phyloP scores from a whole-genome alignment of 2,888 invertebrate genomes.

The Malachius bipustulatus region DNA sequence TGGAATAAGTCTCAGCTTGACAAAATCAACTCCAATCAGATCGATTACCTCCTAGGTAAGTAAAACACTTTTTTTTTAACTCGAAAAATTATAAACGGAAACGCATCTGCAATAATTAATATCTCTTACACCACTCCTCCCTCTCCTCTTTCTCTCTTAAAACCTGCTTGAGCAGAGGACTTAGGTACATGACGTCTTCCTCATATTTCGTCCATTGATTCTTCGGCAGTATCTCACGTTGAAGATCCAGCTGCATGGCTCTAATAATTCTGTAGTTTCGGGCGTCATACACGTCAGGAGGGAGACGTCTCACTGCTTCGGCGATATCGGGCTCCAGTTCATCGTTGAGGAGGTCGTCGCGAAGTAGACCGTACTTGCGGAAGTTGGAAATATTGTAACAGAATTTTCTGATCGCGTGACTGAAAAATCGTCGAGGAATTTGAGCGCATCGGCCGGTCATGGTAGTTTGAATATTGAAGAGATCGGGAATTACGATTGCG shows the following conservation, averaged over 20 bases:
- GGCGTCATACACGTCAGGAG: conserved; percentile 62
- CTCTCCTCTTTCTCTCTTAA: conserved; percentile 64
- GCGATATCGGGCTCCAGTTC: conserved; percentile 55
- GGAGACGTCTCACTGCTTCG: conserved; percentile 74
- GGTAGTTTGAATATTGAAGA: too few relatives aligned
- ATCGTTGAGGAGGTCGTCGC: conserved; percentile 68
- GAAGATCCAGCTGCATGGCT: conserved; percentile 67
- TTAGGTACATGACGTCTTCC: conserved; percentile 70
- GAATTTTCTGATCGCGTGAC: conserved; percentile 51
- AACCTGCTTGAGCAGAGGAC: conserved; percentile 70
- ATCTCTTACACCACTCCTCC: conserved; percentile 65
- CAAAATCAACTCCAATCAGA: conserved; percentile 52
- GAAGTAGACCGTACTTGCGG: conserved; percentile 70
- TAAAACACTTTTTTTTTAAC: too few relatives aligned
- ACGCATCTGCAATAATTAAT: too few relatives aligned
- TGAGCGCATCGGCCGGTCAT: too few relatives aligned
- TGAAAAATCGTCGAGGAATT: conserved; percentile 33
- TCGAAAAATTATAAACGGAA: too few relatives aligned
- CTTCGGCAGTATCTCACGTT: conserved; percentile 71
- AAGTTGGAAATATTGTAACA: conserved; percentile 69
- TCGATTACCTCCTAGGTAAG: conserved; percentile 64
- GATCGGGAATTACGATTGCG: too few relatives aligned
- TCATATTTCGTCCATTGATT: conserved; percentile 87
- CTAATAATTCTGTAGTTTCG: conserved; percentile 74
- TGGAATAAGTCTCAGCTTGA: conserved; percentile 62